phyloP scores from a whole-genome alignment of 1,140 invertebrate genomes.

The Aricia agestis region DNA sequence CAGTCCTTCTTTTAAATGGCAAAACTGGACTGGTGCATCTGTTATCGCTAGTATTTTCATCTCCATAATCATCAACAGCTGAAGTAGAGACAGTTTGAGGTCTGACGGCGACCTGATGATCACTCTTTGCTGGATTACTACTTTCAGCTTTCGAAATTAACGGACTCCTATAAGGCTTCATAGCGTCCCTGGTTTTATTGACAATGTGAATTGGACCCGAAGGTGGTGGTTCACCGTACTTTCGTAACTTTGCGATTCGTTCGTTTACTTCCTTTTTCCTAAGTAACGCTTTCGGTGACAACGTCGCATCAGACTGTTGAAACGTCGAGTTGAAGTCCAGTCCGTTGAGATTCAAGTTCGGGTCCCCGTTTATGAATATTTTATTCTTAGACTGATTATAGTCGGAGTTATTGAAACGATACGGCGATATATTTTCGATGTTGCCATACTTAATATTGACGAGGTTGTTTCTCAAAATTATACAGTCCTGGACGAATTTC shows the following conservation, averaged over 20 bases:
- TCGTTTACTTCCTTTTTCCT: constrained; percentile 51
- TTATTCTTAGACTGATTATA: constrained; percentile 50
- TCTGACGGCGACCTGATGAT: constrained; percentile 16
- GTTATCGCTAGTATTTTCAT: background rate
- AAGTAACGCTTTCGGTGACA: constrained; percentile 38
- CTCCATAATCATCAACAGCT: background rate
- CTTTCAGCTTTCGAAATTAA: constrained; percentile 37
- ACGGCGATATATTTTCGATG: constrained; percentile 50
- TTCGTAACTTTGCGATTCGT: constrained; percentile 62
- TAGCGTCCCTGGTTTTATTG: constrained; percentile 52
- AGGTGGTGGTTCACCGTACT: constrained; percentile 68
- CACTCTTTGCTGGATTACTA: background rate
- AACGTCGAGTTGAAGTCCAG: constrained; percentile 64
- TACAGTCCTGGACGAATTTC: constrained; percentile 50
- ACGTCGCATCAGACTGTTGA: constrained; percentile 44
- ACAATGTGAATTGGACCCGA: constrained; percentile 57
- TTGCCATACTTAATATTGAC: constrained; percentile 30
- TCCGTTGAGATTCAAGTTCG: constrained; percentile 52
- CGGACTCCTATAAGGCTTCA: constrained; percentile 53
- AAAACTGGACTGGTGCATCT: constrained; percentile 37
- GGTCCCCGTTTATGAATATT: constrained; percentile 42
- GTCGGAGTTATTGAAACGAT: constrained; percentile 47
- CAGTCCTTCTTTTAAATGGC: constrained; percentile 33
- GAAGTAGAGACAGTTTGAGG: background rate
- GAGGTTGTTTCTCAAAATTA: constrained; percentile 48